Conservation (phyloP, 2,888 invertebrate species). For the Hoplodrina blanda region DNA sequence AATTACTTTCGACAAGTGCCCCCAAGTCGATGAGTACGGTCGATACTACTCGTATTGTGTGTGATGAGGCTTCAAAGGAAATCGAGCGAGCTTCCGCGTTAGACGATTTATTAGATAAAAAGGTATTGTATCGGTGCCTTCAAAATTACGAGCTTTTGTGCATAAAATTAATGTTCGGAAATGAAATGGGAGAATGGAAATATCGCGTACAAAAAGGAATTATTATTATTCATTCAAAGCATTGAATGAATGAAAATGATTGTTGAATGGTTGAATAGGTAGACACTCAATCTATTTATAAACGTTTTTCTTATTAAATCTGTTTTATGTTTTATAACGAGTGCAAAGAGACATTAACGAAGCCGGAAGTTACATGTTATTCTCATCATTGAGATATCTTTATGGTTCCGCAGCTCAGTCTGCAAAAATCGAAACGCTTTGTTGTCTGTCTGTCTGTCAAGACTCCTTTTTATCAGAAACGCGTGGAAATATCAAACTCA, state of each 20-base stretch:
- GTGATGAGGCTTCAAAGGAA: conserved; percentile 48
- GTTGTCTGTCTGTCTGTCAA: too few relatives aligned
- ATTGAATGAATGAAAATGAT: neutral
- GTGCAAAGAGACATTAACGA: too few relatives aligned
- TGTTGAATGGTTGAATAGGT: neutral
- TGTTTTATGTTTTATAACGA: neutral
- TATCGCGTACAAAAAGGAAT: conserved; percentile 1
- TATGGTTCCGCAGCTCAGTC: too few relatives aligned
- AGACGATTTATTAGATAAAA: conserved; percentile 54
- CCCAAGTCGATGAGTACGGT: conserved; percentile 37
- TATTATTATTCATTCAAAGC: too few relatives aligned
- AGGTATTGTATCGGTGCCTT: conserved; percentile 37
- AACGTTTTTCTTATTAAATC: neutral
- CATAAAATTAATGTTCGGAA: conserved; percentile 36
- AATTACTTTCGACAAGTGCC: conserved; percentile 48
- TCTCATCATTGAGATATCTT: too few relatives aligned
- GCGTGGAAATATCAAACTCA: too few relatives aligned
- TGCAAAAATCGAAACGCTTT: too few relatives aligned
- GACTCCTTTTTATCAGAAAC: too few relatives aligned
- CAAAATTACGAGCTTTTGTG: conserved; percentile 47
- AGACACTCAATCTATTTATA: neutral
- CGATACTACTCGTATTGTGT: conserved; percentile 54
- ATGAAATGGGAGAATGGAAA: conserved; percentile 10
- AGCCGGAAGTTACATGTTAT: too few relatives aligned
- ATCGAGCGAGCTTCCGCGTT: conserved; percentile 38